Evolutionary conservation across 2,113 vertebrate genomes (phyloP).

Genomic region (Dasyprocta punctata): DNA sequence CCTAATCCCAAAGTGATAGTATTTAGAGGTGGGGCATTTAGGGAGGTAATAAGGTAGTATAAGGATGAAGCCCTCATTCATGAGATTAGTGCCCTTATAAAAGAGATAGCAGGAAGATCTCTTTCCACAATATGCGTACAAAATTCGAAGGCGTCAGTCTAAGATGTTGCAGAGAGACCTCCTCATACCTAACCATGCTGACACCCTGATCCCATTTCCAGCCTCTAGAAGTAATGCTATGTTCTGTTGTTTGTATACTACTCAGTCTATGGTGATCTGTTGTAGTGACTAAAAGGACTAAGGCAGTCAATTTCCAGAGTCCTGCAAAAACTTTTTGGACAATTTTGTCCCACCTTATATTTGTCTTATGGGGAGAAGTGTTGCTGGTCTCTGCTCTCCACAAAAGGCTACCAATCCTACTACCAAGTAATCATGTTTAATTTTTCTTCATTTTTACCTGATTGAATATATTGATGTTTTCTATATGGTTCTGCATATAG

Average conservation of each 20-base stretch:
- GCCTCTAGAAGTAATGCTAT: not conserved
- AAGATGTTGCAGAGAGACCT: not conserved
- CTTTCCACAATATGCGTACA: too few relatives aligned
- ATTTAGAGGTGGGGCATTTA: not conserved
- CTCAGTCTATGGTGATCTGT: not conserved
- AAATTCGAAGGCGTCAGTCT: not conserved
- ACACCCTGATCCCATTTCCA: not conserved
- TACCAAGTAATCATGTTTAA: not conserved
- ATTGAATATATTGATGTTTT: not conserved
- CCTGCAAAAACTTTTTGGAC: not conserved
- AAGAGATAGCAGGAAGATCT: not conserved
- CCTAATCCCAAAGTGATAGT: not conserved
- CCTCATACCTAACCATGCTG: fast-evolving
- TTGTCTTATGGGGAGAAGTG: not conserved
- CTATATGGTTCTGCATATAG: not conserved
- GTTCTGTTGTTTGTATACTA: not conserved
- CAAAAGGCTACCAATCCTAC: not conserved
- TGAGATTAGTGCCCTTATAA: too few relatives aligned
- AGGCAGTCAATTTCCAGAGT: not conserved
- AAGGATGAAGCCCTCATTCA: not conserved
- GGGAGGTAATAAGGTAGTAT: too few relatives aligned
- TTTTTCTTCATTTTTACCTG: not conserved
- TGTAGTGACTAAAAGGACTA: not conserved
- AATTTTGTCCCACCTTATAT: not conserved
- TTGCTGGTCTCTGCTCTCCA: not conserved